phyloP scores from a whole-genome alignment of 2,113 vertebrate species.

The Sinocyclocheilus grahami region DNA sequence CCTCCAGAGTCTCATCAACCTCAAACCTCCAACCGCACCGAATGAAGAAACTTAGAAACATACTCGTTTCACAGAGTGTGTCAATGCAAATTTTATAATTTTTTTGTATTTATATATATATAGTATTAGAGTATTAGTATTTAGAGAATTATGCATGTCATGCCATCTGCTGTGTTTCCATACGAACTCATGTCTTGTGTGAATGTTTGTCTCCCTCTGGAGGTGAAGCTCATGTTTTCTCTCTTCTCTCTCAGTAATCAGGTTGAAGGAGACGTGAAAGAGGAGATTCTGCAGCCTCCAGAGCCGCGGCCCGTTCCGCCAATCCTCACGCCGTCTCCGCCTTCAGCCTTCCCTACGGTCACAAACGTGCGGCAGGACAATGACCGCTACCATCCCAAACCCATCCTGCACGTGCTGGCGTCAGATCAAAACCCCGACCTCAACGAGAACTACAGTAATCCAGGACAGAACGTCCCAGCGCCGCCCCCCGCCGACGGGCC shows the following conservation, averaged over 20 bases:
- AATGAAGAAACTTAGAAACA: too few species aligned
- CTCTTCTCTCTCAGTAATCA: slow-evolving; percentile 70
- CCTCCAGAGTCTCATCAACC: too few species aligned
- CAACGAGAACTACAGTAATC: slow-evolving; percentile 90
- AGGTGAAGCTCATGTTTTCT: background rate
- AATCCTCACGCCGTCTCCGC: slow-evolving; percentile 94
- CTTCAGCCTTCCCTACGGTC: slow-evolving; percentile 93
- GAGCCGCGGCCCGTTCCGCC: slow-evolving; percentile 95
- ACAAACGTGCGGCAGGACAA: slow-evolving; percentile 94
- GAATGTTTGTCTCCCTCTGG: background rate
- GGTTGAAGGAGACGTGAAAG: slow-evolving; percentile 91
- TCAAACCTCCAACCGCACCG: too few species aligned
- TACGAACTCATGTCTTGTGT: background rate
- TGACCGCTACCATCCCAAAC: slow-evolving; percentile 97
- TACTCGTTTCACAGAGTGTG: too few species aligned
- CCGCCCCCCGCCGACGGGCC: slow-evolving; percentile 19
- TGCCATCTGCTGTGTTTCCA: too few species aligned
- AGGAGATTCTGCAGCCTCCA: slow-evolving; percentile 97
- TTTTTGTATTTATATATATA: too few species aligned
- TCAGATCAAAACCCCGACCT: slow-evolving; percentile 83
- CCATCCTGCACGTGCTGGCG: slow-evolving; percentile 87
- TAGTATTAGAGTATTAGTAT: too few species aligned
- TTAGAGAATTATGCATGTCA: too few species aligned
- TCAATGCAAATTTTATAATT: too few species aligned
- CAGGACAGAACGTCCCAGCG: slow-evolving; percentile 36